Conservation (phyloP, 2,113 vertebrate genomes). For the Pipra filicauda region DNA sequence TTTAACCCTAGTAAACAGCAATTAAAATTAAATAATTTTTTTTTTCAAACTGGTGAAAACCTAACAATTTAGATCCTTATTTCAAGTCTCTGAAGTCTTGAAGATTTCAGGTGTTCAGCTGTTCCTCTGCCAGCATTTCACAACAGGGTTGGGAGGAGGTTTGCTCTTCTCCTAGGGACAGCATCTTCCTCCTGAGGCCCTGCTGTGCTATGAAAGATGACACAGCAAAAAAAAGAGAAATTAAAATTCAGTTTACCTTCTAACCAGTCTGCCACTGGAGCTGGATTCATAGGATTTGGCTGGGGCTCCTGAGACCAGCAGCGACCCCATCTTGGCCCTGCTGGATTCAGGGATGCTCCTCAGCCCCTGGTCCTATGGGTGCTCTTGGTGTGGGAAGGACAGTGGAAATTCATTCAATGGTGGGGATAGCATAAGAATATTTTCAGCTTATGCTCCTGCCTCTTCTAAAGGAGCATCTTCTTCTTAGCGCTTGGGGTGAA, state of each 20-base stretch:
- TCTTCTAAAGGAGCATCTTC: neutral
- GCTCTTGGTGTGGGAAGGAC: too few species aligned
- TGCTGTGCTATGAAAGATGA: neutral
- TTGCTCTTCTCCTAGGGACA: accelerated
- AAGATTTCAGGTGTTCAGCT: neutral
- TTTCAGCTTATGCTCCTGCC: neutral
- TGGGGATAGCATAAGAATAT: neutral
- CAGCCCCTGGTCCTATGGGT: neutral
- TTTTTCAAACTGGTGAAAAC: neutral
- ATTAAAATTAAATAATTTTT: too few species aligned
- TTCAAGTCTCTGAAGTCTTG: neutral
- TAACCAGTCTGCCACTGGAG: neutral
- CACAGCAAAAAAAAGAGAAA: neutral
- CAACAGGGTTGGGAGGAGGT: neutral
- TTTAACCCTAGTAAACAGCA: too few species aligned
- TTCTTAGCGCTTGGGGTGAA: neutral
- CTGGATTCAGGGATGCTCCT: accelerated
- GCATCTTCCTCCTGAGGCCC: neutral
- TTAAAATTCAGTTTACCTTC: neutral
- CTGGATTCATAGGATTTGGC: accelerated
- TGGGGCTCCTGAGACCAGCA: neutral
- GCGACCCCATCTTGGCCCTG: neutral
- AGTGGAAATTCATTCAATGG: neutral
- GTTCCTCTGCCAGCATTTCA: neutral
- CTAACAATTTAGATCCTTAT: neutral